These are phyloP conservation scores for Xenotilapia flavipinnis DNA, from an alignment of 2,113 vertebrate species.

Conservation along the genomic window DNA sequence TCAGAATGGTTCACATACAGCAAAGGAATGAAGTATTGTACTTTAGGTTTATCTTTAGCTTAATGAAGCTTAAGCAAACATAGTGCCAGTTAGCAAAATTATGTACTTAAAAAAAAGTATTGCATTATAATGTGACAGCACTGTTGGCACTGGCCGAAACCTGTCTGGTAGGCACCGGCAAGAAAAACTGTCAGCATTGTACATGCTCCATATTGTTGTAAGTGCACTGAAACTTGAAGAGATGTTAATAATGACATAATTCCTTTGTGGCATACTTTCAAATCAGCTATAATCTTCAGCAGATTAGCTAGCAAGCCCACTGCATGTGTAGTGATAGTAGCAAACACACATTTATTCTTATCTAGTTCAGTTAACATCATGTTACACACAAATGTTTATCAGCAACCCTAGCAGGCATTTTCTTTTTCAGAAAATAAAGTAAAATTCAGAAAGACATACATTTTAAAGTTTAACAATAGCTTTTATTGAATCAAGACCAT, in stretches of 20 bases:
- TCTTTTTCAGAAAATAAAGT: not conserved
- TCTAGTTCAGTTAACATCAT: not conserved
- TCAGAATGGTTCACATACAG: not conserved
- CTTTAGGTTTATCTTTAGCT: not conserved
- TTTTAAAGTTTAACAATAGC: conserved; percentile 25
- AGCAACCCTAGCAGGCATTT: not conserved
- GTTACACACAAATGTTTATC: not conserved
- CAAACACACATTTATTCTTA: not conserved
- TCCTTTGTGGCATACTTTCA: not conserved
- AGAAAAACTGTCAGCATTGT: not conserved
- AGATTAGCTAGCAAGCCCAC: not conserved
- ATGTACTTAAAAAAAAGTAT: not conserved
- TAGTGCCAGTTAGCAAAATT: not conserved
- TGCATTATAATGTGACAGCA: not conserved
- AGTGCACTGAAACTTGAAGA: not conserved
- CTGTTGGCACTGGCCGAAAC: not conserved
- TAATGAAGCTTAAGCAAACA: not conserved
- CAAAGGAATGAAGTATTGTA: not conserved
- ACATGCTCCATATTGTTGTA: not conserved
- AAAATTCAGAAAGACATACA: not conserved
- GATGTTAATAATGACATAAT: not conserved
- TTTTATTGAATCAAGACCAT: conserved; percentile 70
- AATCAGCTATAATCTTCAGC: not conserved
- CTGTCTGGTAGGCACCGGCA: not conserved
- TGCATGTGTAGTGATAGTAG: not conserved